Percentiles rank a stretch among this genome's conserved stretches.
phyloP scores from a whole-genome alignment of 1,140 invertebrate species.

The Bombyx mori region DNA sequence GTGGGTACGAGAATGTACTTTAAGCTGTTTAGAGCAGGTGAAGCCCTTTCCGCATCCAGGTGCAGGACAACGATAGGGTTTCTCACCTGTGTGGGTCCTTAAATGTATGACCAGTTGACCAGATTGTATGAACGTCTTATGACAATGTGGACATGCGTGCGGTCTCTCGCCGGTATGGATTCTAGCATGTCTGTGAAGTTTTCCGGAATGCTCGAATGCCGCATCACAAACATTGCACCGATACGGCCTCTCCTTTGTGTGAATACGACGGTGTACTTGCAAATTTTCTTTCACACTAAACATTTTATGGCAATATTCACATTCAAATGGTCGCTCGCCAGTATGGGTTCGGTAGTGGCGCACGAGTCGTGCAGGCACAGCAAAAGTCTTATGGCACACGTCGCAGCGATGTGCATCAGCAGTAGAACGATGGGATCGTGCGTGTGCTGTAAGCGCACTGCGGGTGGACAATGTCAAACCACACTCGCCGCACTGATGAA shows the following conservation, averaged over 20 bases:
- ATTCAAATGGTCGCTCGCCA: slow-evolving; percentile 88
- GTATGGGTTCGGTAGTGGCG: slow-evolving; percentile 93
- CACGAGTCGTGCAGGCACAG: slow-evolving; percentile 90
- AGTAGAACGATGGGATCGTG: slow-evolving; percentile 69
- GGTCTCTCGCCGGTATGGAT: slow-evolving; percentile 94
- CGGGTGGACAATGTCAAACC: slow-evolving; percentile 74
- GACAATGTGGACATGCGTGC: slow-evolving; percentile 93
- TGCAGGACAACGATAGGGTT: slow-evolving; percentile 88
- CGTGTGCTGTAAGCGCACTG: slow-evolving; percentile 74
- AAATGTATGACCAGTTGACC: slow-evolving; percentile 89
- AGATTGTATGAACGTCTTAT: slow-evolving; percentile 91
- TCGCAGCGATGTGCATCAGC: slow-evolving; percentile 88
- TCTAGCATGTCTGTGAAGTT: slow-evolving; percentile 92
- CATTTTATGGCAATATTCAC: slow-evolving; percentile 93
- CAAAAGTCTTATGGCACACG: slow-evolving; percentile 93
- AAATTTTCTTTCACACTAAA: slow-evolving; percentile 94
- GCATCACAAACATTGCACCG: slow-evolving; percentile 92
- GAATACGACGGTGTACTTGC: slow-evolving; percentile 91
- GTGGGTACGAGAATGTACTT: slow-evolving; percentile 87
- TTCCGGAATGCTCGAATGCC: slow-evolving; percentile 93
- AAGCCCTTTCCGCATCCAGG: slow-evolving; percentile 89
- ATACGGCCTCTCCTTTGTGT: slow-evolving; percentile 90
- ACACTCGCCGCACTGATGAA: slow-evolving; percentile 71
- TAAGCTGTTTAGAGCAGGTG: slow-evolving; percentile 91
- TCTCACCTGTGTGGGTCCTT: slow-evolving; percentile 91